Percentiles rank a stretch among this genome's conserved stretches.
Evolutionary conservation across 2,113 vertebrate species (phyloP).

Genomic region (Urocitellus parryii): DNA sequence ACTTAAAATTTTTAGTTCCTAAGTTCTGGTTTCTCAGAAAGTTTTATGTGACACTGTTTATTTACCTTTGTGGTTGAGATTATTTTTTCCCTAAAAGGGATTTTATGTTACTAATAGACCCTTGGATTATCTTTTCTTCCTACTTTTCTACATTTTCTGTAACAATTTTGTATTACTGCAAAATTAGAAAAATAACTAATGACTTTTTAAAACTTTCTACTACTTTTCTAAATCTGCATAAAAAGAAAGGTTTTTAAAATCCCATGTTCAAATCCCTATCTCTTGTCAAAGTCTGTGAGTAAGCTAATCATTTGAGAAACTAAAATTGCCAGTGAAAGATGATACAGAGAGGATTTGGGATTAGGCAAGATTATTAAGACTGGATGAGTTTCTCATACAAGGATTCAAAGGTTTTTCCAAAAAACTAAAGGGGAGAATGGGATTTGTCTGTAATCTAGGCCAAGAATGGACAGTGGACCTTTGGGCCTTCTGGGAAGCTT

Average conservation of each 20-base stretch:
- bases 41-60: constrained; percentile 27
- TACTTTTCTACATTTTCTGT: constrained; percentile 37
- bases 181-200: constrained; percentile 8
- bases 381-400: background rate
- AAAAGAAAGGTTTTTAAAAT: background rate
- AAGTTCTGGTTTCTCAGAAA: constrained; percentile 20
- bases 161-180: background rate
- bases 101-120: constrained; percentile 6
- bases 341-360: background rate
- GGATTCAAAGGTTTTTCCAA: background rate
- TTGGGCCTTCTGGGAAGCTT: background rate
- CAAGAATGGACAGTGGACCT: background rate
- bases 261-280: background rate
- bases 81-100: background rate
- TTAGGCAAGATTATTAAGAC: background rate
- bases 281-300: background rate
- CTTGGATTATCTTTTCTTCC: background rate
- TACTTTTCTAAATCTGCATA: background rate
- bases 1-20: constrained; percentile 35
- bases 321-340: background rate
- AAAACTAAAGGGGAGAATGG: background rate
- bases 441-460: background rate
- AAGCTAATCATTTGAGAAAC: background rate
- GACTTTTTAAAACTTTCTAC: background rate
- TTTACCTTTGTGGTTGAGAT: constrained; percentile 2